Evolutionary conservation across 2,888 invertebrate species (phyloP).

Genomic region (Crossocerus cetratus): DNA sequence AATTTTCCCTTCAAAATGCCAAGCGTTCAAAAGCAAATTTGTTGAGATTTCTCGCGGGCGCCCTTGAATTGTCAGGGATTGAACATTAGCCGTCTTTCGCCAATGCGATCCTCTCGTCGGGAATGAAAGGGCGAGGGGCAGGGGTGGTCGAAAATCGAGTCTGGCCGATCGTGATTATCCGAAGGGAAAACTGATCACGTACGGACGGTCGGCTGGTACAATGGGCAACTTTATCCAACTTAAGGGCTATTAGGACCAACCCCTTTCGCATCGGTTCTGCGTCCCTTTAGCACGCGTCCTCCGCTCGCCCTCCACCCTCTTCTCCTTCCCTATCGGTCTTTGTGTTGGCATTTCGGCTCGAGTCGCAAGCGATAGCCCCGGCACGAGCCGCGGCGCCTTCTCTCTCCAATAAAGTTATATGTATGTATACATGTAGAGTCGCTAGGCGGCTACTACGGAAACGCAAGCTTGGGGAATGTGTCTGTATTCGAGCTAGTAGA

Average conservation of each 20-base stretch:
- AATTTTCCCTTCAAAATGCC: too few species aligned
- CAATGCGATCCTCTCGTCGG: too few species aligned
- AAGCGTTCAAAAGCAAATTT: too few species aligned
- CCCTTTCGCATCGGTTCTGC: conserved; percentile 55
- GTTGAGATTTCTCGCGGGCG: too few species aligned
- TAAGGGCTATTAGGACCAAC: conserved; percentile 61
- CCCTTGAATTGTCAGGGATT: too few species aligned
- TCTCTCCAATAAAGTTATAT: conserved; percentile 62
- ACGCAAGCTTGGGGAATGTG: too few species aligned
- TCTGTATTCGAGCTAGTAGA: too few species aligned
- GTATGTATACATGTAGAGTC: too few species aligned
- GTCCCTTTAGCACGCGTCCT: conserved; percentile 43
- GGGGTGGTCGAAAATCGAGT: conserved; percentile 31
- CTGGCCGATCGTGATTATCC: conserved; percentile 56
- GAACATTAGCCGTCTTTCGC: too few species aligned
- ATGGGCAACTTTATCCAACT: conserved; percentile 62
- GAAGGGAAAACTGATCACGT: conserved; percentile 62
- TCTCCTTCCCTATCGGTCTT: conserved; percentile 2
- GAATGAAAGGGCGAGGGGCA: too few species aligned
- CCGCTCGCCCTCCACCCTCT: too few species aligned
- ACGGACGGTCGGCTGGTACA: conserved; percentile 59
- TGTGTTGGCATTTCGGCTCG: conserved; percentile 46
- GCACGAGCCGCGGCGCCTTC: conserved; percentile 41
- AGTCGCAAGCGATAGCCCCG: conserved; percentile 43
- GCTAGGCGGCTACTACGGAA: conserved; percentile 14